Conservation (phyloP, 2,797 vertebrate species). For the Rhinoraja longicauda region DNA sequence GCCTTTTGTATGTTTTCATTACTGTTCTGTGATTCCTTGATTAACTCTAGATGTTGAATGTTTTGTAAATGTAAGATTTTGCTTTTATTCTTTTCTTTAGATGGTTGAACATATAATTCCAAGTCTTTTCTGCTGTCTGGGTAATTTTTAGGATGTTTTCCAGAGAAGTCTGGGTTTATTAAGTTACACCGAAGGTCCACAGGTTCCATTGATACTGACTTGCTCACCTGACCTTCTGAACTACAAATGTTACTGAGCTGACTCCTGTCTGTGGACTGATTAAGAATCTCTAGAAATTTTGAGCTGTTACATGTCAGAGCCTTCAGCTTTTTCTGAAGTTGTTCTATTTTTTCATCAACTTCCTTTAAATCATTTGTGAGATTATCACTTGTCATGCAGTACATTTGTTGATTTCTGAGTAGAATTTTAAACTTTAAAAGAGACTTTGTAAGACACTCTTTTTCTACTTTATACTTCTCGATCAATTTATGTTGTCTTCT, state of each 20-base stretch:
- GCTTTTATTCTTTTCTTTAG: neutral
- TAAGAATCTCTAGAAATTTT: neutral
- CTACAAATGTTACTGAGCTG: neutral
- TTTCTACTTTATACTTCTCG: neutral
- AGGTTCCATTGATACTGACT: neutral
- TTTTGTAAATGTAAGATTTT: slow-evolving; percentile 4
- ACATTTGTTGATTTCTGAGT: slow-evolving; percentile 12
- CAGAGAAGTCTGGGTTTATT: neutral
- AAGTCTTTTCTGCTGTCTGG: neutral
- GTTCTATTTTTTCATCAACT: slow-evolving; percentile 3
- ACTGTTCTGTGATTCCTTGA: neutral
- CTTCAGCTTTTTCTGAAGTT: neutral
- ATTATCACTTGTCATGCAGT: neutral
- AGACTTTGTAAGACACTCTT: neutral
- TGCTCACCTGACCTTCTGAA: neutral
- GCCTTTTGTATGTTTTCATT: neutral
- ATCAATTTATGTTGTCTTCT: neutral
- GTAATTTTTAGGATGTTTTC: neutral
- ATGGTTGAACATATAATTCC: neutral
- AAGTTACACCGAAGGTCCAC: neutral
- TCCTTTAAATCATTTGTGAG: neutral
- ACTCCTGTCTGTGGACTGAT: neutral
- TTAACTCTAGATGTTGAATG: neutral
- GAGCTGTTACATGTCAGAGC: neutral
- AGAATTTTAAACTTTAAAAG: slow-evolving; percentile 19